Evolutionary conservation across 2,888 invertebrate species (phyloP).

Genomic region (Gryllus longicercus): DNA sequence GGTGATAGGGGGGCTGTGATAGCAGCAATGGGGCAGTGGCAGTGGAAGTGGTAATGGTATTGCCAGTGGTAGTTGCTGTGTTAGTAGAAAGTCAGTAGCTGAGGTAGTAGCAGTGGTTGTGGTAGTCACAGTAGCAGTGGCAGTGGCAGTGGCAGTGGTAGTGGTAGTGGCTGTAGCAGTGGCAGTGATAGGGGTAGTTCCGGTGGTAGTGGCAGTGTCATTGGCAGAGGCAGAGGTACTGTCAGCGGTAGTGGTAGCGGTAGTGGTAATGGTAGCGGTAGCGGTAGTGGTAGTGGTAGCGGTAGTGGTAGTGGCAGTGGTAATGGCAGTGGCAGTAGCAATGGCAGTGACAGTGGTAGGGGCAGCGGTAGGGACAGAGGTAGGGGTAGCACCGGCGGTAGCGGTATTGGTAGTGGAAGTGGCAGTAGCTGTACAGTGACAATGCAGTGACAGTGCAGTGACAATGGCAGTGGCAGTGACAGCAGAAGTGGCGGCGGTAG

Average conservation of each 20-base stretch:
- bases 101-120: not conserved
- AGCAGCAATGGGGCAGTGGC: not conserved
- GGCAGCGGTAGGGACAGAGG: not conserved
- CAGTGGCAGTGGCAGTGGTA: not conserved
- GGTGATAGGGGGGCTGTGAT: not conserved
- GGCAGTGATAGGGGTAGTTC: not conserved
- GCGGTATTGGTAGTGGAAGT: not conserved
- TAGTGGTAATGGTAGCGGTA: not conserved
- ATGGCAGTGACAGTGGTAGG: not conserved
- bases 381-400: not conserved
- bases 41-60: not conserved
- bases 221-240: not conserved
- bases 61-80: not conserved
- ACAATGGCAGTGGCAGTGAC: not conserved
- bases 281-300: too few relatives aligned
- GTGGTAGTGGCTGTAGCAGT: not conserved
- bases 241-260: not conserved
- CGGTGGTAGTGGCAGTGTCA: not conserved
- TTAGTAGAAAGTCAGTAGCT: not conserved
- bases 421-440: not conserved
- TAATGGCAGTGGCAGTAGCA: not conserved
- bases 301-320: not conserved
- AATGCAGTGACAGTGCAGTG: not conserved
- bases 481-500: not conserved
- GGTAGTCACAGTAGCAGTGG: too few relatives aligned